phyloP scores from a whole-genome alignment of 2,797 vertebrate species.

The Sternotherus odoratus region DNA sequence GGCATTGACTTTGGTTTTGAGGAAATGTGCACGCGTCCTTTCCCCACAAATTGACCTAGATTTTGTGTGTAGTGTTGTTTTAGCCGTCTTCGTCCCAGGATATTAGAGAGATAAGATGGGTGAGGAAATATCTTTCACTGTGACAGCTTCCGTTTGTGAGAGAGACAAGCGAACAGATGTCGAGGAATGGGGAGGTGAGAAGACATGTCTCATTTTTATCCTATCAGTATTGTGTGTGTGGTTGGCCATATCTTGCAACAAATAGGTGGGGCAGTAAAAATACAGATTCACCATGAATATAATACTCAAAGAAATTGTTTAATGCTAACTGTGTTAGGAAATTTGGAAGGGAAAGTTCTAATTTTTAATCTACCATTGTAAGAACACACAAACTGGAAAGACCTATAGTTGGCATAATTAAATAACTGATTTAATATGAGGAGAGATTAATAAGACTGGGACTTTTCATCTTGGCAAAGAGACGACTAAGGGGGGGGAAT shows the following conservation, averaged over 20 bases:
- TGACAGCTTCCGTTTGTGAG: background rate
- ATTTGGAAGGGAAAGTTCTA: background rate
- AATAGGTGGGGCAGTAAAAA: background rate
- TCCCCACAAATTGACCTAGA: background rate
- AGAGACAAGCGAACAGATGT: background rate
- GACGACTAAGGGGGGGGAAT: no score
- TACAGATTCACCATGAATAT: background rate
- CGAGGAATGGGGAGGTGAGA: background rate
- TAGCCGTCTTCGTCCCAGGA: background rate
- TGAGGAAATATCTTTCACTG: background rate
- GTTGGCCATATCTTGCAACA: background rate
- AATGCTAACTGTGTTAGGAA: background rate
- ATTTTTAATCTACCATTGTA: background rate
- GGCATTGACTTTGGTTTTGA: background rate
- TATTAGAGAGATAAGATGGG: background rate
- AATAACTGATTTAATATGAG: background rate
- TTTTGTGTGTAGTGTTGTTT: background rate
- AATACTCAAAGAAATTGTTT: background rate
- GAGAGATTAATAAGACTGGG: no score
- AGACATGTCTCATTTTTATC: background rate
- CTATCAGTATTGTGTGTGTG: background rate
- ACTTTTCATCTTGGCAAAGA: no score
- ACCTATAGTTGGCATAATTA: background rate
- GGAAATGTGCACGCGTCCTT: background rate
- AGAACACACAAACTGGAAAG: background rate